Evolutionary conservation across 2,113 vertebrate genomes (phyloP).

Genomic region (Ophiodon elongatus): DNA sequence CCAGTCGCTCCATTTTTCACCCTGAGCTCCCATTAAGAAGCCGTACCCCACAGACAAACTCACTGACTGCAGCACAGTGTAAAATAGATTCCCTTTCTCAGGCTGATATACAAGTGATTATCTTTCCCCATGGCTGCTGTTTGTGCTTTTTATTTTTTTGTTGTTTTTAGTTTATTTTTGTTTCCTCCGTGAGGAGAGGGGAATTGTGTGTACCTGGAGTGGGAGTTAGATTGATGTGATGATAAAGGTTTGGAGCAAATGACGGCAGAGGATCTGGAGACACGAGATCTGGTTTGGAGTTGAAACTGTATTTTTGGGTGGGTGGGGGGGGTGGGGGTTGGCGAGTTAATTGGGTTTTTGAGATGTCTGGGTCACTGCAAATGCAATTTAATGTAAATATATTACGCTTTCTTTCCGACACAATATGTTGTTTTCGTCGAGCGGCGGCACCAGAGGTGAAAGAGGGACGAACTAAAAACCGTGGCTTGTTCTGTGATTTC

Average conservation of each 20-base stretch:
- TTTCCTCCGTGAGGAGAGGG: background rate
- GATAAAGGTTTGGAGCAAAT: background rate
- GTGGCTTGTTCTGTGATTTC: background rate
- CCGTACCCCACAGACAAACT: constrained; percentile 59
- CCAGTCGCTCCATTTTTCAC: constrained; percentile 42
- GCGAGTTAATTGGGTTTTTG: background rate
- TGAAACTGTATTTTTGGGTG: no score
- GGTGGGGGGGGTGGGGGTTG: no score
- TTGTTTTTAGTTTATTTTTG: background rate
- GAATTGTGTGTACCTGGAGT: background rate
- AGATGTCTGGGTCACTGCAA: background rate
- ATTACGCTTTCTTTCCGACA: background rate
- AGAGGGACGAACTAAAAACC: background rate
- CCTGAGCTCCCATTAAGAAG: constrained; percentile 40
- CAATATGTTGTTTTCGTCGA: background rate
- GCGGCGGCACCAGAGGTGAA: background rate
- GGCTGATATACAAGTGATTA: constrained; percentile 58
- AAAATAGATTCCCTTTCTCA: constrained; percentile 58
- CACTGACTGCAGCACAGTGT: constrained; percentile 20
- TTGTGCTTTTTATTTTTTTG: constrained; percentile 19
- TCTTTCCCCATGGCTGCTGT: constrained; percentile 33
- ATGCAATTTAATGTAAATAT: background rate
- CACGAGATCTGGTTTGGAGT: background rate
- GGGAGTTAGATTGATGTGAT: constrained; percentile 15
- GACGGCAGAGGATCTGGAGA: background rate